These are phyloP conservation scores for Marasmarcha lunaedactyla DNA, from an alignment of 2,888 invertebrate species.

Conservation along the genomic window DNA sequence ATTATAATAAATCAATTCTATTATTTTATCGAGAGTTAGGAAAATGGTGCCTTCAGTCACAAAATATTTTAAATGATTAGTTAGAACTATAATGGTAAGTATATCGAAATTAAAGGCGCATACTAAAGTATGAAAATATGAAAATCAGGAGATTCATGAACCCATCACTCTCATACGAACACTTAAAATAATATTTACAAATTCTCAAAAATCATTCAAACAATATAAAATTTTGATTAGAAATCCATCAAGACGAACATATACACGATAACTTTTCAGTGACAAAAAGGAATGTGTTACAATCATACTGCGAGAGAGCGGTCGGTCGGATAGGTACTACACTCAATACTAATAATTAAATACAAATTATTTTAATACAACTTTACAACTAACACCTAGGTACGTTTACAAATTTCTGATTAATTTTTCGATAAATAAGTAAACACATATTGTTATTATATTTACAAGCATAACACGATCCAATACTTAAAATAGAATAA, in stretches of 20 bases:
- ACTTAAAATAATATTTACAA: slow-evolving; percentile 68
- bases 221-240: slow-evolving; percentile 37
- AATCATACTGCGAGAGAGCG: slow-evolving; percentile 56
- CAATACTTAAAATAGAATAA: slow-evolving; percentile 54
- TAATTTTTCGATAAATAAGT: slow-evolving; percentile 67
- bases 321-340: slow-evolving; percentile 59
- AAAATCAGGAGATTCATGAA: slow-evolving; percentile 61
- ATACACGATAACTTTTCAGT: slow-evolving; percentile 33
- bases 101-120: not conserved
- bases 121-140: slow-evolving; percentile 33
- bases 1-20: slow-evolving; percentile 39
- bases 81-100: not conserved
- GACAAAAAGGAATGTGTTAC: slow-evolving; percentile 16
- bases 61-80: not conserved
- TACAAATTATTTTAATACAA: slow-evolving; percentile 67
- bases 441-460: slow-evolving; percentile 59
- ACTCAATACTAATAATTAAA: slow-evolving; percentile 50
- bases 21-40: slow-evolving; percentile 3
- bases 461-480: slow-evolving; percentile 67
- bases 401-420: slow-evolving; percentile 62
- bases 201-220: slow-evolving; percentile 59
- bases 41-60: not conserved
- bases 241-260: slow-evolving; percentile 34
- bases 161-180: slow-evolving; percentile 61
- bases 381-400: slow-evolving; percentile 67